Percentiles rank a stretch among this genome's conserved stretches.
These are phyloP conservation scores for Leptoteleia sp. DNA, from an alignment of 1,140 invertebrate genomes.

Conservation along the genomic window DNA sequence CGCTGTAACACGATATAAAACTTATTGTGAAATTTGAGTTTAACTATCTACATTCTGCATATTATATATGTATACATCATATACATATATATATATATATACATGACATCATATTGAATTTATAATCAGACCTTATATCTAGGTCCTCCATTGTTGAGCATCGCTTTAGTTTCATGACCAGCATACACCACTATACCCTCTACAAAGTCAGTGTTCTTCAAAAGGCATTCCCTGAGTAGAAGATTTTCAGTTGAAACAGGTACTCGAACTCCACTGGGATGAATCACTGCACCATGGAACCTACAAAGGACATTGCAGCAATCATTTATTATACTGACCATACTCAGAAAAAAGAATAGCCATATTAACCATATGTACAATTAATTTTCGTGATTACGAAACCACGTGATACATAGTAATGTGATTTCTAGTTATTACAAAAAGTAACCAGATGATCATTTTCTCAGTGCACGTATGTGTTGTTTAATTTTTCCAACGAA, in stretches of 20 bases:
- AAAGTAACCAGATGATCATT: too few species aligned
- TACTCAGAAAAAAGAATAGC: too few species aligned
- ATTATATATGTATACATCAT: too few species aligned
- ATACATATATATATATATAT: too few species aligned
- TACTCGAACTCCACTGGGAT: conserved; percentile 89
- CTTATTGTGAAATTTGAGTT: too few species aligned
- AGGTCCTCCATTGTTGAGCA: conserved; percentile 98
- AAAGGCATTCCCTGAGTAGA: conserved; percentile 94
- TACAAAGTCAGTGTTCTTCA: conserved; percentile 96
- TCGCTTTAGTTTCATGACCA: conserved; percentile 98
- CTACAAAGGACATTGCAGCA: conserved; percentile 71
- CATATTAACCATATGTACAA: too few species aligned
- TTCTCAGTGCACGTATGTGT: too few species aligned
- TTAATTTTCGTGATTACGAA: too few species aligned
- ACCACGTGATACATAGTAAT: too few species aligned
- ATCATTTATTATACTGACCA: background rate
- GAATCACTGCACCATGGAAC: conserved; percentile 94
- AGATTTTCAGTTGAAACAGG: conserved; percentile 96
- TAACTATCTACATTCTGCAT: too few species aligned
- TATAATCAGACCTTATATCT: conserved; percentile 87
- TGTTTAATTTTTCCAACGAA: too few species aligned
- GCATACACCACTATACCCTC: conserved; percentile 99
- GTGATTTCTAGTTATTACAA: too few species aligned
- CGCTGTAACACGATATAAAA: conserved; percentile 78
- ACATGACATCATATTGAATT: background rate